These are phyloP conservation scores for Pelobates fuscus DNA, from an alignment of 2,113 vertebrate species.

Conservation along the genomic window DNA sequence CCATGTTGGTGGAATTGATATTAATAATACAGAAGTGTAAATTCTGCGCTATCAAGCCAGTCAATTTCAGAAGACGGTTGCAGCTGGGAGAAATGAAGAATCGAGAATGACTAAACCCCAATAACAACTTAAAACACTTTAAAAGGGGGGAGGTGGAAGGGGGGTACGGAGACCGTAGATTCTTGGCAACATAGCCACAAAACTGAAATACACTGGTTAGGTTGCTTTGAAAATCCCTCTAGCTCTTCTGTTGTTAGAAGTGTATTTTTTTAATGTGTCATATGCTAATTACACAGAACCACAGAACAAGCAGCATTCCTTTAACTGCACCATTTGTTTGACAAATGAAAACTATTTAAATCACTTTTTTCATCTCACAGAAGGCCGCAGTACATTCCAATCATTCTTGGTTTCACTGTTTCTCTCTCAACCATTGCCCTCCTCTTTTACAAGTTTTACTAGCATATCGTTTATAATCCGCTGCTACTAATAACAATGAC, in stretches of 20 bases:
- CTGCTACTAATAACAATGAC: background rate
- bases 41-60: too few relatives aligned
- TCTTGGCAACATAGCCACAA: too few relatives aligned
- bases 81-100: too few relatives aligned
- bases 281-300: background rate
- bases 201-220: too few relatives aligned
- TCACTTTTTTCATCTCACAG: constrained; percentile 30
- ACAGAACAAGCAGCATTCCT: background rate
- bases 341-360: constrained; percentile 37
- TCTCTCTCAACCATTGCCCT: constrained; percentile 24
- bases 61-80: too few relatives aligned
- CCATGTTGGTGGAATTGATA: too few relatives aligned
- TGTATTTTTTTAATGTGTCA: background rate
- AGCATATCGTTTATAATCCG: constrained; percentile 15
- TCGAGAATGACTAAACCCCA: too few relatives aligned
- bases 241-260: background rate
- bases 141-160: too few relatives aligned
- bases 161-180: too few relatives aligned
- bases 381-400: constrained; percentile 30
- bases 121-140: too few relatives aligned
- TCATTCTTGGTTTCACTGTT: constrained; percentile 14
- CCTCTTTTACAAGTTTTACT: constrained; percentile 2
- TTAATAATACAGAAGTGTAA: too few relatives aligned
- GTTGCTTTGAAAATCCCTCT: too few relatives aligned
- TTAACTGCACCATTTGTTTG: constrained; percentile 17